Conservation (phyloP, 2,888 invertebrate genomes). For the Adelognathus sp. region DNA sequence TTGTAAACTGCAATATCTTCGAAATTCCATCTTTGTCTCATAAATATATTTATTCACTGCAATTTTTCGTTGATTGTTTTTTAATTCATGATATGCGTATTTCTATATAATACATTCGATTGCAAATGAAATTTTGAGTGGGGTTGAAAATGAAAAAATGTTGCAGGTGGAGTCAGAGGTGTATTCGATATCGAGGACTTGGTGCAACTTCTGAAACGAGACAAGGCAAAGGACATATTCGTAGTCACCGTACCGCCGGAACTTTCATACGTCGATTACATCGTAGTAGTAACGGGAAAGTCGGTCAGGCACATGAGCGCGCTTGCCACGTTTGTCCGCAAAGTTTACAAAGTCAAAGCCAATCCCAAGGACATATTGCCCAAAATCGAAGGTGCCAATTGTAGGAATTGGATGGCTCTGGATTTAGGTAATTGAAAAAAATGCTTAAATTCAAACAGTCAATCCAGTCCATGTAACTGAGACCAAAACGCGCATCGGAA, state of each 20-base stretch:
- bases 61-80: no score
- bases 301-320: conserved; percentile 89
- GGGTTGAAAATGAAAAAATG: background rate
- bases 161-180: conserved; percentile 89
- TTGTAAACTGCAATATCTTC: no score
- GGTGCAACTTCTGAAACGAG: conserved; percentile 88
- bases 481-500: no score
- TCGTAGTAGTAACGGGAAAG: conserved; percentile 90
- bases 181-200: conserved; percentile 95
- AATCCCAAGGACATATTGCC: conserved; percentile 86
- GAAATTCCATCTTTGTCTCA: no score
- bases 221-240: conserved; percentile 91
- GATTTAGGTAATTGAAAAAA: conserved; percentile 87
- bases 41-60: no score
- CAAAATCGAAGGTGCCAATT: conserved; percentile 89
- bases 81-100: no score
- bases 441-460: no score
- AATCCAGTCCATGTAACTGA: no score
- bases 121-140: background rate
- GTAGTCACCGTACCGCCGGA: conserved; percentile 89
- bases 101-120: background rate
- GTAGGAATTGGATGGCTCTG: conserved; percentile 93
- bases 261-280: conserved; percentile 91
- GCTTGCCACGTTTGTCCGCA: conserved; percentile 88
- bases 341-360: conserved; percentile 89